phyloP scores from a whole-genome alignment of 1,140 invertebrate genomes.

The Onthophagus taurus region DNA sequence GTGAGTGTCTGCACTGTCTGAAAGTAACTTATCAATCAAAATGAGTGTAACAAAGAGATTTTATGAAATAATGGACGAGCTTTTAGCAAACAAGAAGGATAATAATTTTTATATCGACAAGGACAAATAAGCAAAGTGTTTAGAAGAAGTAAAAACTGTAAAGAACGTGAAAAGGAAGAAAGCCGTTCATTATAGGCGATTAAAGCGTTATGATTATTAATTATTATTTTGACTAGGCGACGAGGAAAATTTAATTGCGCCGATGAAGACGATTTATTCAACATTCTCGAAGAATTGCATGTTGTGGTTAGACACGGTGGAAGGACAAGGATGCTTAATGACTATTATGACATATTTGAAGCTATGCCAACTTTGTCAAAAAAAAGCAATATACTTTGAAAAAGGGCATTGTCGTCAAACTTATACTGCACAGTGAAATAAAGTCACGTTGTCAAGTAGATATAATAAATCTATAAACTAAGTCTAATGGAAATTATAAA shows the following conservation, averaged over 20 bases:
- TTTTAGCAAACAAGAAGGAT: constrained; percentile 10
- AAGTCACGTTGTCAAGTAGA: constrained; percentile 2
- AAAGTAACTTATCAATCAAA: constrained; percentile 10
- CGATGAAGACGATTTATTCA: constrained; percentile 18
- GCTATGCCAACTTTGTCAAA: constrained; percentile 20
- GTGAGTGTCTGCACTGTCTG: constrained; percentile 8
- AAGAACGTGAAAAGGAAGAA: constrained; percentile 8
- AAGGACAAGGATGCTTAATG: constrained; percentile 20
- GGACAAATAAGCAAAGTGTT: constrained; percentile 11
- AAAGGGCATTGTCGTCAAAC: constrained; percentile 26
- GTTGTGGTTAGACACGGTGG: constrained; percentile 21
- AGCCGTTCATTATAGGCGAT: constrained; percentile 8
- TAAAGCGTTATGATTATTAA: constrained; percentile 13
- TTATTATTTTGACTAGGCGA: constrained; percentile 8
- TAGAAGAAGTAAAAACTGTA: constrained; percentile 7
- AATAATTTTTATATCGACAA: constrained; percentile 12
- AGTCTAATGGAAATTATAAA: constrained; percentile 12
- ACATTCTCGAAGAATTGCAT: constrained; percentile 23
- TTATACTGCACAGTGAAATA: constrained; percentile 6
- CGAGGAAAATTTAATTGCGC: constrained; percentile 17
- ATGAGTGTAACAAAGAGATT: constrained; percentile 12
- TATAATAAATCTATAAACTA: constrained; percentile 6
- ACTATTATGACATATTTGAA: constrained; percentile 6
- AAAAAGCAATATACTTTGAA: constrained; percentile 23
- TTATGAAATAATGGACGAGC: constrained; percentile 12